Base-by-base conservation (phyloP, 2,797 vertebrate species). In the Tapirus indicus region DNA sequence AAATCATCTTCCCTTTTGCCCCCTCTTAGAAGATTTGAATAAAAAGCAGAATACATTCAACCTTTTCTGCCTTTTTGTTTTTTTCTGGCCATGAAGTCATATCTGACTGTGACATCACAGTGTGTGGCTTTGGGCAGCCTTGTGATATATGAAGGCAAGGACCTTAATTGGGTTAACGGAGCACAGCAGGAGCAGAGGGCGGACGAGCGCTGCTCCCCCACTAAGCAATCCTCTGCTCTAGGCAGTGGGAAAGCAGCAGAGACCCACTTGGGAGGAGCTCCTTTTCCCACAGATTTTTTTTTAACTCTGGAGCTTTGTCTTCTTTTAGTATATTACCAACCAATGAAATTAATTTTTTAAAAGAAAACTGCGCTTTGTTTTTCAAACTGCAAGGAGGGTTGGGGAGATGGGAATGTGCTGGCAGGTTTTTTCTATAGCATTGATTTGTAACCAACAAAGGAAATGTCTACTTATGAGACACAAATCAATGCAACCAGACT, bases 401-500 rank as follows among this genome's bases (percentile, higher is more conserved):
- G 49, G 91, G 35, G 18, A 49, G 41, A 80, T 75, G 64, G 95
- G 97, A 98, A 96, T 95, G 85, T 95, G 91, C 97, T 98, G 98
- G 97, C 98, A 98, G 98, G 69, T 97, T 98, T 92, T 95, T 98
- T 99, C 98, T 98, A 97, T 98, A 97, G 97, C 98, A 99, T 98
- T 99, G 99, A 99, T 99, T 99, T 98, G 98, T 98, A 98, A 98
- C 98, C 98, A 98, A 98, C 98, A 99, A 99, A 99, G 98, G 98
- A 99, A 99, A 98, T 95, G 98, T 98, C 98, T 98, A 97, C 98
- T 99, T 99, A 98, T 71, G 98, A 98, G 98, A 99, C 98, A 98
- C 98, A 98, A 99, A 99, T 99, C 99, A 98, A 99, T 99, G 98
- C 98, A 98, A 98, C 97, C 98, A 98, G 98, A 98, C 98, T 98